A percentile compares a stretch with the other conserved stretches of the same genome.
These are phyloP conservation scores for Geotrypetes seraphini DNA, from an alignment of 2,797 vertebrate species.

Conservation along the genomic window DNA sequence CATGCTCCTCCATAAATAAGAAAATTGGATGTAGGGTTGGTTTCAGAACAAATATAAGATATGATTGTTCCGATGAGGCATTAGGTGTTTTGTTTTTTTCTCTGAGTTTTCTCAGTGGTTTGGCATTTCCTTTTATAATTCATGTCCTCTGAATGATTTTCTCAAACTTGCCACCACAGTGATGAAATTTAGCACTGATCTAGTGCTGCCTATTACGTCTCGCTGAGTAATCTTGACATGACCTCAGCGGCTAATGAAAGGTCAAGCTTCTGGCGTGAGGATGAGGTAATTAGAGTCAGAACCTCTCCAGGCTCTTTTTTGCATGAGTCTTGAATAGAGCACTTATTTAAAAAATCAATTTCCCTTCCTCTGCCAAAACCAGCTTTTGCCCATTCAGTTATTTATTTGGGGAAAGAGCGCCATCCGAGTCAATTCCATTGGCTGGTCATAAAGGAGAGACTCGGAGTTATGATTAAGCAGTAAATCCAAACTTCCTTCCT, in stretches of 20 bases:
- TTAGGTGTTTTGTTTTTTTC: no score
- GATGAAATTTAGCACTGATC: constrained; percentile 21
- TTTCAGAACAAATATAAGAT: no score
- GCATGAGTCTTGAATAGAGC: constrained; percentile 39
- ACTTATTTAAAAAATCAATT: constrained; percentile 50
- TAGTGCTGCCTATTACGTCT: constrained; percentile 23
- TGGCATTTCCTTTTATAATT: neutral
- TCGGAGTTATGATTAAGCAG: constrained; percentile 23
- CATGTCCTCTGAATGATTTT: constrained; percentile 6
- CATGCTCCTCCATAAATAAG: no score
- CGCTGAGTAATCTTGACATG: constrained; percentile 39
- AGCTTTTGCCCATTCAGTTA: constrained; percentile 18
- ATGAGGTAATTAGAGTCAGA: constrained; percentile 38
- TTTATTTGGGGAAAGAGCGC: constrained; percentile 23
- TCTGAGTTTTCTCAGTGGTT: no score
- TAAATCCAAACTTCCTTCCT: constrained; percentile 8
- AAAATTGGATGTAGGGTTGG: no score
- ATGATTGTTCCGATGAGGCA: no score
- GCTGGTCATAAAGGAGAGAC: constrained; percentile 20
- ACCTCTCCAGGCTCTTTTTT: constrained; percentile 28
- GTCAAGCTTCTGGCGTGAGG: constrained; percentile 23
- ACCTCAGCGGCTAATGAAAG: constrained; percentile 41
- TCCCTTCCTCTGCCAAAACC: constrained; percentile 32
- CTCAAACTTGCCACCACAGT: constrained; percentile 11
- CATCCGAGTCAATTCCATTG: constrained; percentile 39